Conservation (phyloP, 2,888 invertebrate genomes). For the Clitarchus hookeri region DNA sequence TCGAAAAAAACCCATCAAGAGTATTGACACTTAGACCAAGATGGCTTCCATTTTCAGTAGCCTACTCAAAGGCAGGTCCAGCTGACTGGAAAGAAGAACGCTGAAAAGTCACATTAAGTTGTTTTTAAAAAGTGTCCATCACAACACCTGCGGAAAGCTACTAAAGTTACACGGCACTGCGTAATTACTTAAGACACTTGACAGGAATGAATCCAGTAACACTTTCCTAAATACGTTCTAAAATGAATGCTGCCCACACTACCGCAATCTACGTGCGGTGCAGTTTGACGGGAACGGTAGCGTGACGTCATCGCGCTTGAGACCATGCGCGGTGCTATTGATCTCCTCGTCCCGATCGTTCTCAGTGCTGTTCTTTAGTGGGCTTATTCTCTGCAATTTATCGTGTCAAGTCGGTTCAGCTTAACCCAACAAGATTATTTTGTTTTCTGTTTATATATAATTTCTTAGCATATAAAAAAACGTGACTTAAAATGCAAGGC, state of each 20-base stretch:
- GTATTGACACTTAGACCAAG: conserved; percentile 43
- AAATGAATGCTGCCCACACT: conserved; percentile 41
- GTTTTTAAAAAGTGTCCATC: not conserved
- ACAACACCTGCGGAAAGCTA: not conserved
- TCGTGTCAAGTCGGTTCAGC: conserved; percentile 33
- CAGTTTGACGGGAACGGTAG: conserved; percentile 39
- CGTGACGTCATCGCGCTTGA: conserved; percentile 40
- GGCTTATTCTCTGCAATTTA: conserved; percentile 32
- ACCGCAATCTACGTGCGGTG: conserved; percentile 43
- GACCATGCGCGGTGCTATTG: conserved; percentile 44
- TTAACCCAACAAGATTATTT: not conserved
- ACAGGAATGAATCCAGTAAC: conserved; percentile 28
- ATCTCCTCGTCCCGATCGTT: conserved; percentile 33
- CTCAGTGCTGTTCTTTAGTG: not conserved
- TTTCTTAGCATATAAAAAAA: not conserved
- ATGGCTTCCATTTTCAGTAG: conserved; percentile 44
- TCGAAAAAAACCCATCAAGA: conserved; percentile 39
- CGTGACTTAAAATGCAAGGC: too few relatives aligned
- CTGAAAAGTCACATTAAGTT: conserved; percentile 33
- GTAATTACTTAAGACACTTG: conserved; percentile 31
- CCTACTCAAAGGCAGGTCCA: conserved; percentile 36
- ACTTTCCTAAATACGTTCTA: conserved; percentile 34
- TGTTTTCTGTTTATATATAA: not conserved
- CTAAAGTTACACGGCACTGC: not conserved
- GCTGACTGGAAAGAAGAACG: conserved; percentile 39